Base-by-base conservation (phyloP, 2,113 vertebrate species). In the Heterochromis multidens region DNA sequence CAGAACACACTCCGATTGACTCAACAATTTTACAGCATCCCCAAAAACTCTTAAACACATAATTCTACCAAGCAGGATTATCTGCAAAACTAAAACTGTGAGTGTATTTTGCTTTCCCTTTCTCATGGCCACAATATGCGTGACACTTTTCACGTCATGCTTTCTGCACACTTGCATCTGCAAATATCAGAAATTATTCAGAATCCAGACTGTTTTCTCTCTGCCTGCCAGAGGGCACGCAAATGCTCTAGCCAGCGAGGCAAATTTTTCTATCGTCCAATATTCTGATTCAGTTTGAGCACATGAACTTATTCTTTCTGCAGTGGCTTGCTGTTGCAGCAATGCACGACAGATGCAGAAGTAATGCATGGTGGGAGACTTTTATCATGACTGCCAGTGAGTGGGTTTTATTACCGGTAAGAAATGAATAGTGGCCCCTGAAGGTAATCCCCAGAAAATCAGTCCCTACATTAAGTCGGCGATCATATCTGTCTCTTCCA, bases 361-460 rank as follows among this genome's bases (percentile, higher is more conserved):
- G 78, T 54, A 70, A 87, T 81, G 80, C 84, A 84, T 70, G 85
- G 43, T 77, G 76, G 84, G 82, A 85, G 87, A 70, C 76, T 86
- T 90, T 77, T 83, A 84, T 87, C 74, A 25, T 2, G 72, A 46
- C 83, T 87, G 83, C 78, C 80, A 23, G 56, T 43, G 80, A 80
- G 81, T 78, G 52, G 78, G 61, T 91, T 87, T 88, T 78, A 87
- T 89, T 83, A 78, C 86, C 59, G 80, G 76, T 79, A 54, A 85
- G 77, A 80, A 87, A 88, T 61, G 86, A 85, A 89, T 80, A 79
- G 83, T 67, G 80, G 77, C 17, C 21, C 57, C 35, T 82, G 78
- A 84, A 88, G 84, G 84, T 87, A 84, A 87, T 90, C 88, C 86
- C 82, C 79, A 80, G 61, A 89, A 88, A 90, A 92, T 92, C 90